Conservation (phyloP, 2,797 vertebrate genomes). For the Catharus ustulatus region DNA sequence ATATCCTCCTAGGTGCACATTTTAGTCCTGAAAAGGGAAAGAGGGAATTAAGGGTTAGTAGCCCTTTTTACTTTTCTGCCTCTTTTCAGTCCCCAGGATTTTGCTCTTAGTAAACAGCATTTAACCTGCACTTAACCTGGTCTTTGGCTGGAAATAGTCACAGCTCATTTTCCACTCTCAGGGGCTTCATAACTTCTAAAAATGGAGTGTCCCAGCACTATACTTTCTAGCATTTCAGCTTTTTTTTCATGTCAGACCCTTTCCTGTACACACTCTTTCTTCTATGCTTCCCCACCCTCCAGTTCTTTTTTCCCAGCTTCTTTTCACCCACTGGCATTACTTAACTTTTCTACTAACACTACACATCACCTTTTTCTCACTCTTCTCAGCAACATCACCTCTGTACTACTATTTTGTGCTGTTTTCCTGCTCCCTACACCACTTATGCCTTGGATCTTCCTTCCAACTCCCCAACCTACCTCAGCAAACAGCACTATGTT, state of each 20-base stretch:
- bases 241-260: neutral
- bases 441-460: neutral
- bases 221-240: neutral
- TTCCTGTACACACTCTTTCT: neutral
- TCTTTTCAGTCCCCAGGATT: neutral
- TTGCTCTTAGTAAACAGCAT: neutral
- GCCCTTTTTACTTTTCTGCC: neutral
- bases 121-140: neutral
- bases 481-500: neutral
- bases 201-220: neutral
- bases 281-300: neutral
- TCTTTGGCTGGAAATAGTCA: neutral
- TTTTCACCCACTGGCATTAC: neutral
- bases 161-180: neutral
- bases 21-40: neutral
- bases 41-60: neutral
- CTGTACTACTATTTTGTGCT: neutral
- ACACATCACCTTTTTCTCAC: neutral
- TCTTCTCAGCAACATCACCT: neutral
- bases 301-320: neutral
- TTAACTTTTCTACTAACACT: neutral
- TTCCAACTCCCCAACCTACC: neutral
- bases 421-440: neutral
- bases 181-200: neutral
- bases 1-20: neutral